phyloP scores from a whole-genome alignment of 2,797 vertebrate species.

The Atherinosoma microstoma region DNA sequence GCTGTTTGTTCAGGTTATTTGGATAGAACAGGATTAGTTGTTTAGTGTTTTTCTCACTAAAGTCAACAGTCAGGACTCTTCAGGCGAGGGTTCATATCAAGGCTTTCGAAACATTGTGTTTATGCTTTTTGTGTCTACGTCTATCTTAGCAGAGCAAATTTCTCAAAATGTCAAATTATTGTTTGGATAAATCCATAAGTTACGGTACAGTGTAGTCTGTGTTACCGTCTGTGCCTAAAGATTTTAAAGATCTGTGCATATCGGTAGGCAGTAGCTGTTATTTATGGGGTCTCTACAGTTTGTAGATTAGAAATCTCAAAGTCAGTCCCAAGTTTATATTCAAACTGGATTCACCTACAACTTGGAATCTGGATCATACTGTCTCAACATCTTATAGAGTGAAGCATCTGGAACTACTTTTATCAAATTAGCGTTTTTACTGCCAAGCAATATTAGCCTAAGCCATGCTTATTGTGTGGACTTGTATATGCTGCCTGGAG shows the following conservation, averaged over 20 bases:
- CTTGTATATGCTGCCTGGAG: slow-evolving; percentile 48
- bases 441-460: slow-evolving; percentile 57
- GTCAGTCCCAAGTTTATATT: slow-evolving; percentile 25
- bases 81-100: not conserved
- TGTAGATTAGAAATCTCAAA: slow-evolving; percentile 11
- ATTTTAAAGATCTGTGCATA: not conserved
- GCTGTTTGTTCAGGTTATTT: slow-evolving; percentile 6
- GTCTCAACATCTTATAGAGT: slow-evolving; percentile 22
- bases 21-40: not conserved
- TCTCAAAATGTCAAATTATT: not conserved
- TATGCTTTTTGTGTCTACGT: too few species aligned
- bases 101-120: not conserved
- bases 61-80: not conserved
- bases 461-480: slow-evolving; percentile 53
- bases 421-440: slow-evolving; percentile 61
- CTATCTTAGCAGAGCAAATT: not conserved
- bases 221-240: not conserved
- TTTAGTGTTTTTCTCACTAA: not conserved
- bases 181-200: too few species aligned
- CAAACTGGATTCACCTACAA: slow-evolving; percentile 32
- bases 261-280: slow-evolving; percentile 4
- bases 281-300: slow-evolving; percentile 20
- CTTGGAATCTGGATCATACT: slow-evolving; percentile 29
- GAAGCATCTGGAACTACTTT: slow-evolving; percentile 66
- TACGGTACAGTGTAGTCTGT: too few species aligned